A percentile compares a stretch with the other conserved stretches of the same genome.
Conservation (phyloP, 2,113 vertebrate species). For the Chlamydotis undulata region DNA sequence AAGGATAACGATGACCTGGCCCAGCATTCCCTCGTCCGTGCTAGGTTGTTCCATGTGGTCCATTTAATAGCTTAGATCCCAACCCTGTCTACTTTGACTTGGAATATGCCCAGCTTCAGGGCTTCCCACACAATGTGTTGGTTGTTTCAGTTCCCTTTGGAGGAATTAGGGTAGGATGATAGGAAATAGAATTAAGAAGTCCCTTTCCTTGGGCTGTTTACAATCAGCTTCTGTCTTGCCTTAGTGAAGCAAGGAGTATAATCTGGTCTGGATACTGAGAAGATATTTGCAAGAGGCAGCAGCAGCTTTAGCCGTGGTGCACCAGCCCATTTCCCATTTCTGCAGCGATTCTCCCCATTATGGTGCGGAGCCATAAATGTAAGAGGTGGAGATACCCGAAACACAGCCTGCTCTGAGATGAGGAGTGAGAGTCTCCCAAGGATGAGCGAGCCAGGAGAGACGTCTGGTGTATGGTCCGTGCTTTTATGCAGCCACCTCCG, state of each 20-base stretch:
- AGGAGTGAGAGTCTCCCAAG: neutral
- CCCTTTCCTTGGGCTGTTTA: neutral
- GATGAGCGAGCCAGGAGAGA: neutral
- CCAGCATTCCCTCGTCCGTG: neutral
- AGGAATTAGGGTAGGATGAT: neutral
- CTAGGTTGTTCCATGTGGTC: neutral
- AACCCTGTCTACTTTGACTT: neutral
- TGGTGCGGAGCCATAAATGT: neutral
- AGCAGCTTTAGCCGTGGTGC: neutral
- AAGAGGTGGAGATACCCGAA: neutral
- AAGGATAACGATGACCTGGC: neutral
- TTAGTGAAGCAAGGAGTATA: neutral
- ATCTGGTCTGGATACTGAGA: neutral
- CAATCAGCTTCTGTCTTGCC: neutral
- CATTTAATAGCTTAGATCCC: neutral
- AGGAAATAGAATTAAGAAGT: neutral
- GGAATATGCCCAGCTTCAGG: neutral
- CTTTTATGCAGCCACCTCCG: slow-evolving; percentile 12
- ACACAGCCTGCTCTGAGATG: neutral
- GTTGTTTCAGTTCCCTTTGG: neutral
- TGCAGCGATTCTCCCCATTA: neutral
- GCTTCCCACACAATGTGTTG: neutral
- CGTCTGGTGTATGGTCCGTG: rapidly evolving
- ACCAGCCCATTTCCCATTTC: neutral
- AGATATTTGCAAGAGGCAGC: neutral